These are phyloP conservation scores for Tympanuchus pallidicinctus DNA, from an alignment of 2,113 vertebrate genomes.

Conservation along the genomic window DNA sequence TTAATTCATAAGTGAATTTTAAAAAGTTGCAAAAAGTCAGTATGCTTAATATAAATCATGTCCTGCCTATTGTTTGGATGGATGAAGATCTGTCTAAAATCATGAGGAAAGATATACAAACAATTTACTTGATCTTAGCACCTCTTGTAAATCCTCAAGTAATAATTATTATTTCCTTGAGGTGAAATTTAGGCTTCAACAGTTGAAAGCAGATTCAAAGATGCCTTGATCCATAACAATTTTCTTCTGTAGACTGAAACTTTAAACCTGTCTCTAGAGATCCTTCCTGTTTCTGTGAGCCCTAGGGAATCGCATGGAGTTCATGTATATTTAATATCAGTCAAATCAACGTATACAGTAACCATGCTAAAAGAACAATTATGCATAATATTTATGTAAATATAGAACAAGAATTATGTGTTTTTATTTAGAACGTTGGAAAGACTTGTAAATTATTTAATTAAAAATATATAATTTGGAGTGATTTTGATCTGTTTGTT, in stretches of 20 bases:
- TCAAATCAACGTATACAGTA: constrained; percentile 66
- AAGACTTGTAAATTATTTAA: constrained; percentile 57
- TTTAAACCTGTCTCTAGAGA: constrained; percentile 67
- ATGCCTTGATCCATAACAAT: constrained; percentile 1
- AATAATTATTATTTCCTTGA: constrained; percentile 65
- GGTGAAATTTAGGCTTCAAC: constrained; percentile 58
- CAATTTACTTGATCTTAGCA: constrained; percentile 51
- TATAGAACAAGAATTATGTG: constrained; percentile 19
- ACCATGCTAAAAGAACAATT: constrained; percentile 66
- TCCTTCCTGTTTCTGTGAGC: constrained; percentile 58
- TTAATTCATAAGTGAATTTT: constrained; percentile 23
- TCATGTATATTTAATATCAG: constrained; percentile 73
- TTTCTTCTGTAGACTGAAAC: constrained; percentile 66
- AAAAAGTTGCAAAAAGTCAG: constrained; percentile 33
- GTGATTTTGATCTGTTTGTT: constrained; percentile 44
- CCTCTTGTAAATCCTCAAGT: constrained; percentile 18
- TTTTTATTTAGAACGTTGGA: constrained; percentile 44
- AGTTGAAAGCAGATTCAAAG: constrained; percentile 49
- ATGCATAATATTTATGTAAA: constrained; percentile 59
- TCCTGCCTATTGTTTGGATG: not conserved
- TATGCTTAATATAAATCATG: constrained; percentile 29
- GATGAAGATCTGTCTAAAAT: not conserved
- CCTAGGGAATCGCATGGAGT: constrained; percentile 58
- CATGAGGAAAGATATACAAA: constrained; percentile 29
- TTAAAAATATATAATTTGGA: constrained; percentile 23